These are phyloP conservation scores for Acanthiza pusilla DNA, from an alignment of 2,797 vertebrate species.

Conservation along the genomic window DNA sequence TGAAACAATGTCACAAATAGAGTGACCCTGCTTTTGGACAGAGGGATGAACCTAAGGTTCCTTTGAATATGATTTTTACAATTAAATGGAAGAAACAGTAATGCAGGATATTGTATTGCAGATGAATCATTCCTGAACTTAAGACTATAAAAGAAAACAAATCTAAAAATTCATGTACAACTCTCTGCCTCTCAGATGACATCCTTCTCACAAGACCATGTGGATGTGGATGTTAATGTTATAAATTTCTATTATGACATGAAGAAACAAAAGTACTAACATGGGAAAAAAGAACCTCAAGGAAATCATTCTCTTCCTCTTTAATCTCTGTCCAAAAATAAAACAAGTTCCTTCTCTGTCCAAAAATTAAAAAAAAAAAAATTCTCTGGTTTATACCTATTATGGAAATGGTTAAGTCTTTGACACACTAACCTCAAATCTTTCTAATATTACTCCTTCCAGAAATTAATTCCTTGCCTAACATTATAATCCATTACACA, in stretches of 20 bases:
- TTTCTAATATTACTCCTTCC: background rate
- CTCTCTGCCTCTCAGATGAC: background rate
- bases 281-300: constrained; percentile 3
- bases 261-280: constrained; percentile 8
- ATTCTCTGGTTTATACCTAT: background rate
- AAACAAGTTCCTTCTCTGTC: background rate
- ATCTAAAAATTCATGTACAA: background rate
- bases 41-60: background rate
- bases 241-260: constrained; percentile 24
- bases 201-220: background rate
- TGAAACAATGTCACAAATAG: background rate
- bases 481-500: background rate
- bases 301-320: constrained; percentile 16
- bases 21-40: background rate
- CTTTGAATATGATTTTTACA: background rate
- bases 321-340: background rate
- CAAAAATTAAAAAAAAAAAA: background rate
- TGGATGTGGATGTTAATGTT: constrained; percentile 9
- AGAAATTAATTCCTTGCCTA: background rate
- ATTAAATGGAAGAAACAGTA: background rate
- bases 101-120: background rate
- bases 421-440: background rate
- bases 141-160: background rate
- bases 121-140: background rate
- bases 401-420: background rate